A percentile compares a stretch with the other conserved stretches of the same genome.
phyloP scores from a whole-genome alignment of 2,888 invertebrate species.

The Dromius quadrimaculatus region DNA sequence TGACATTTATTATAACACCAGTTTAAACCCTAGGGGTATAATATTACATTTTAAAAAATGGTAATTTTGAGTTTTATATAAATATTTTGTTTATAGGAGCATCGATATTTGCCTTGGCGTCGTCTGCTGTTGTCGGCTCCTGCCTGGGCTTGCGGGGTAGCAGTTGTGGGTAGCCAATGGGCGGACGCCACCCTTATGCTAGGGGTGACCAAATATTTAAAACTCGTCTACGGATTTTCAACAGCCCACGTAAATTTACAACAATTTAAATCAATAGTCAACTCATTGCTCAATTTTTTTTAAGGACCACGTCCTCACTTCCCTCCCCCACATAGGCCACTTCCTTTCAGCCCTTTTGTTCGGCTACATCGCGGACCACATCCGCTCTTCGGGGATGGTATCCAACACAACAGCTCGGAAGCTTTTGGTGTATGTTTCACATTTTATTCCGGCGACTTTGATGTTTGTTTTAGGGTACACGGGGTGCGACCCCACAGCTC shows the following conservation, averaged over 20 bases:
- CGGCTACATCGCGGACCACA: conserved; percentile 71
- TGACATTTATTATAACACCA: too few species aligned
- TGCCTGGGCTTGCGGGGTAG: conserved; percentile 72
- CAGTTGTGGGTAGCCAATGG: conserved; percentile 73
- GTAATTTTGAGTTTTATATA: too few species aligned
- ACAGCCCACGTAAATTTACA: conserved; percentile 68
- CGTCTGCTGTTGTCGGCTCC: conserved; percentile 69
- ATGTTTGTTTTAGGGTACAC: conserved; percentile 73
- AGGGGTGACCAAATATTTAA: conserved; percentile 72
- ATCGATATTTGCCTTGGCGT: conserved; percentile 69
- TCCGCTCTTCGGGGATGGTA: conserved; percentile 68
- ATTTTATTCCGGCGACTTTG: conserved; percentile 71
- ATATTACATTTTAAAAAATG: too few species aligned
- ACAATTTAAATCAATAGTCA: too few species aligned
- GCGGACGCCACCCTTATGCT: conserved; percentile 72
- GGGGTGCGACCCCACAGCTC: conserved; percentile 71
- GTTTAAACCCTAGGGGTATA: too few species aligned
- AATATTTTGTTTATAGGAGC: conserved; percentile 61
- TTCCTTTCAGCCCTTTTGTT: conserved; percentile 71
- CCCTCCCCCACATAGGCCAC: conserved; percentile 71
- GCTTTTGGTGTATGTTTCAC: conserved; percentile 71
- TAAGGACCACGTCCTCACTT: conserved; percentile 70
- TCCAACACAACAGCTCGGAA: conserved; percentile 72
- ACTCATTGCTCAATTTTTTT: conserved; percentile 4
- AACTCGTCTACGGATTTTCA: conserved; percentile 72